Evolutionary conservation across 2,888 invertebrate species (phyloP).

Genomic region (Euproctis similis): DNA sequence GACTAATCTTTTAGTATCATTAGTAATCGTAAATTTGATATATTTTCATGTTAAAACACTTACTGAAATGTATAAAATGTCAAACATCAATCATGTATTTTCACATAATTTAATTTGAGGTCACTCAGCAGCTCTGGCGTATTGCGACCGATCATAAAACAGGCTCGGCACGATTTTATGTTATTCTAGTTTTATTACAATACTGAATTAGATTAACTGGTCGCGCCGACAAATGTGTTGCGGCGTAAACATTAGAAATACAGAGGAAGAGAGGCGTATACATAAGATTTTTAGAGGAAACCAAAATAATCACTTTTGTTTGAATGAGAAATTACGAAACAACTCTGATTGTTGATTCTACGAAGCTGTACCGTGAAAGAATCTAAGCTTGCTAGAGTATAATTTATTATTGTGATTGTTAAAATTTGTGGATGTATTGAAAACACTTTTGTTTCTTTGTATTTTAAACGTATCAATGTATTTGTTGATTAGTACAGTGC

Average conservation of each 20-base stretch:
- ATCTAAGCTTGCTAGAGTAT: constrained; percentile 1
- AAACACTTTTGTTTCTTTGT: not conserved
- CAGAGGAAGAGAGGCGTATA: constrained; percentile 2
- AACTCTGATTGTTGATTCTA: constrained; percentile 3
- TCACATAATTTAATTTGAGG: constrained; percentile 17
- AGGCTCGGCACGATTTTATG: constrained; percentile 32
- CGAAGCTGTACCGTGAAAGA: not conserved
- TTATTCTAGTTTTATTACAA: constrained; percentile 48
- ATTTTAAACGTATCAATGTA: no score
- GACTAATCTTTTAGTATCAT: no score
- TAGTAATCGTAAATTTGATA: no score
- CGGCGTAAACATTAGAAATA: constrained; percentile 4
- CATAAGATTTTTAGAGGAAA: constrained; percentile 10
- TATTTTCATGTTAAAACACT: no score
- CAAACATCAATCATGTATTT: constrained; percentile 5
- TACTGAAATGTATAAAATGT: no score
- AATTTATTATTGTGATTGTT: constrained; percentile 1
- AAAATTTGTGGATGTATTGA: constrained; percentile 2
- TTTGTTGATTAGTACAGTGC: no score
- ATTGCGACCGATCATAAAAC: constrained; percentile 27
- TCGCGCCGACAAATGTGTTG: constrained; percentile 6
- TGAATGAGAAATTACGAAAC: constrained; percentile 5
- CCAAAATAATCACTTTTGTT: constrained; percentile 9
- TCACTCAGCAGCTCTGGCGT: constrained; percentile 6
- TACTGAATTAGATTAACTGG: constrained; percentile 47